phyloP scores from a whole-genome alignment of 64 coral and sea anemone species.

The Stylophora pistillata region DNA sequence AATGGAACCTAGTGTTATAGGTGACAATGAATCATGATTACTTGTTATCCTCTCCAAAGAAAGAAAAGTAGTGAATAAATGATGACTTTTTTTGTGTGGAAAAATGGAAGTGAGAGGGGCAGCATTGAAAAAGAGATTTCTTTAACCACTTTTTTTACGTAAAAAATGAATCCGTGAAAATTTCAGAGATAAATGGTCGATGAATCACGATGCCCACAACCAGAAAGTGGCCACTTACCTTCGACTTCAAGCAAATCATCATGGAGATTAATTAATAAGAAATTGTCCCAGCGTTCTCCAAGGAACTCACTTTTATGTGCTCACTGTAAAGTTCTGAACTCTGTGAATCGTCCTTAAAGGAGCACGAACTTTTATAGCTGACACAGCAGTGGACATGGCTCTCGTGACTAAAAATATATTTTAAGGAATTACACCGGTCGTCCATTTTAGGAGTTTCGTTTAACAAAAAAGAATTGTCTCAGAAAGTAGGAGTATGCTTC shows the following conservation, averaged over 20 bases:
- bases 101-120: too few relatives aligned
- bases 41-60: too few relatives aligned
- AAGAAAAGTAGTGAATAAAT: too few relatives aligned
- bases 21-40: too few relatives aligned
- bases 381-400: not conserved
- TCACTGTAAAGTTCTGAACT: slow-evolving; percentile 1
- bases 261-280: not conserved
- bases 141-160: not conserved
- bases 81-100: too few relatives aligned
- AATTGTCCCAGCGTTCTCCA: not conserved
- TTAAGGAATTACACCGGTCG: slow-evolving; percentile 16
- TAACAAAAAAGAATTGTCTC: not conserved
- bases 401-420: not conserved
- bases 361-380: slow-evolving; percentile 14
- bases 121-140: too few relatives aligned
- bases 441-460: slow-evolving; percentile 17
- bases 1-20: too few relatives aligned
- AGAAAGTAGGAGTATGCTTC: not conserved
- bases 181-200: not conserved
- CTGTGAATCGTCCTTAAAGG: not conserved
- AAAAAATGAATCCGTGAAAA: not conserved
- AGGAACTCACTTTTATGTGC: not conserved
- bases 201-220: too few relatives aligned
- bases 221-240: not conserved
- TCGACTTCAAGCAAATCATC: not conserved